phyloP scores from a whole-genome alignment of 2,797 vertebrate genomes.

The Phoeniculus purpureus region DNA sequence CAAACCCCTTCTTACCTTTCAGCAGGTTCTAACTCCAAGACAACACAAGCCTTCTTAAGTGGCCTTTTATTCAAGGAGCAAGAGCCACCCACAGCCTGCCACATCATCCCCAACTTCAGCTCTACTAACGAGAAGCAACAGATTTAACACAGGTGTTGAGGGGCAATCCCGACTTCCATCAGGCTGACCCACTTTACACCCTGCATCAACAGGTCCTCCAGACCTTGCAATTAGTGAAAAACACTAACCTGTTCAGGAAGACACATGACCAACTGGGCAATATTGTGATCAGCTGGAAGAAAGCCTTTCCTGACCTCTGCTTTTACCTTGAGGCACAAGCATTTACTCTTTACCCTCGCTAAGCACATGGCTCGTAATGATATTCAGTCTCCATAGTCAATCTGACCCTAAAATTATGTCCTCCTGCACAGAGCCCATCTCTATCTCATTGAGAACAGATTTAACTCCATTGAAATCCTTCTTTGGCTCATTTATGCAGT shows the following conservation, averaged over 20 bases:
- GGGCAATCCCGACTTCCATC: neutral
- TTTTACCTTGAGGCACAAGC: neutral
- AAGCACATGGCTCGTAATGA: neutral
- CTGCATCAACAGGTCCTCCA: neutral
- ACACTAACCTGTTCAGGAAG: neutral
- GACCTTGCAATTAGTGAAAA: neutral
- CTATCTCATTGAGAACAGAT: conserved; percentile 26
- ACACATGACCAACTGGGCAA: neutral
- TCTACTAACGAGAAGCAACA: neutral
- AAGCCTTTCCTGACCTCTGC: neutral
- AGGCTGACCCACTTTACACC: neutral
- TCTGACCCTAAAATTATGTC: neutral
- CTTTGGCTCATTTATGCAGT: conserved; percentile 65
- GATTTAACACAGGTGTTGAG: neutral
- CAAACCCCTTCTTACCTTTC: neutral
- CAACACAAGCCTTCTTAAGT: fast-evolving
- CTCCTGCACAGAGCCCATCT: neutral
- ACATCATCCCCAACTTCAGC: neutral
- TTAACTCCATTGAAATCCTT: conserved; percentile 30
- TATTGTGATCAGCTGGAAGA: neutral
- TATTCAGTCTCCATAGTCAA: neutral
- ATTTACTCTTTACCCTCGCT: neutral
- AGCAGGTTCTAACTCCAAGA: neutral
- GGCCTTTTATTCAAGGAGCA: neutral
- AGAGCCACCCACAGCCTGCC: fast-evolving